These are phyloP conservation scores for Tylochromis polylepis DNA, from an alignment of 2,113 vertebrate species.

Conservation along the genomic window DNA sequence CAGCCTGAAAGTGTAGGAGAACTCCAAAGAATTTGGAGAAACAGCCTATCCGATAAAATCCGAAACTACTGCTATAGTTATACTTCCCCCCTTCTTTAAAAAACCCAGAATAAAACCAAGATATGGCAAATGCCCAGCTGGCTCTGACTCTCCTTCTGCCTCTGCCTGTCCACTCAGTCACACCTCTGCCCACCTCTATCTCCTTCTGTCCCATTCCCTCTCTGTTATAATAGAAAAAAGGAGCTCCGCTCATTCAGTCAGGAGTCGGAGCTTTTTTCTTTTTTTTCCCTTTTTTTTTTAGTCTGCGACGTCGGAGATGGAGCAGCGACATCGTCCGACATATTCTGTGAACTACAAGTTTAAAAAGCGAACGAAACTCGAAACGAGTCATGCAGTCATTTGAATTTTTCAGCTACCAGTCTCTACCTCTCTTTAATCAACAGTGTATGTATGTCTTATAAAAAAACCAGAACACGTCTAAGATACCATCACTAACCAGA, in stretches of 20 bases:
- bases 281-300: background rate
- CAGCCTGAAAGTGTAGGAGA: conserved; percentile 47
- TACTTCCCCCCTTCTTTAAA: background rate
- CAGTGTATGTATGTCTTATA: background rate
- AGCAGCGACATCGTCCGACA: conserved; percentile 75
- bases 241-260: conserved; percentile 67
- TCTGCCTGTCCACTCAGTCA: conserved; percentile 63
- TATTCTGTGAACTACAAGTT: background rate
- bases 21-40: conserved; percentile 36
- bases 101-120: conserved; percentile 11
- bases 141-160: conserved; percentile 43
- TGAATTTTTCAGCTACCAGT: background rate
- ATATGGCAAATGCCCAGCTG: conserved; percentile 45
- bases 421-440: background rate
- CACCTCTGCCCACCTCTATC: conserved; percentile 69
- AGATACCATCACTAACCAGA: background rate
- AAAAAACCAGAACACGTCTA: background rate
- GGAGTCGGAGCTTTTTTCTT: conserved; percentile 37
- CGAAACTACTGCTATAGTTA: background rate
- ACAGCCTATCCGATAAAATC: conserved; percentile 30
- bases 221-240: conserved; percentile 55
- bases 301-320: conserved; percentile 48
- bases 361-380: background rate
- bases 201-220: conserved; percentile 54
- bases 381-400: background rate